A percentile compares a stretch with the other conserved stretches of the same genome.
Conservation (phyloP, 2,888 invertebrate genomes). For the Xanthostigma xanthostigma region DNA sequence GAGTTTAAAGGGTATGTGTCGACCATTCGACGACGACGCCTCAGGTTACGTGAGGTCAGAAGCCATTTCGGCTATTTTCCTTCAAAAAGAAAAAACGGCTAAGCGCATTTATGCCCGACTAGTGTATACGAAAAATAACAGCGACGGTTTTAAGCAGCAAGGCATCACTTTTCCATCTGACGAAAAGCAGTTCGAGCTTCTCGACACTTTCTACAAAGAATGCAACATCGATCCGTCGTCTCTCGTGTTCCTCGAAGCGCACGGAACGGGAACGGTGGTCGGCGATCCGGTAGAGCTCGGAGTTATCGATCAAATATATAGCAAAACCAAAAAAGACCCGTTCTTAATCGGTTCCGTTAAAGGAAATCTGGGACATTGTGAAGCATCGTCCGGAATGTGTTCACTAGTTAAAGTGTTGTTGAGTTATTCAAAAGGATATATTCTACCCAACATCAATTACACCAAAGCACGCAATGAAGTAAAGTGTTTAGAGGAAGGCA, state of each 20-base stretch:
- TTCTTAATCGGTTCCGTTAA: constrained; percentile 81
- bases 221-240: constrained; percentile 51
- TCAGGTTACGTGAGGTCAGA: constrained; percentile 75
- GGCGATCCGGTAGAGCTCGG: constrained; percentile 88
- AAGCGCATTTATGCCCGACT: constrained; percentile 33
- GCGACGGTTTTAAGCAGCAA: constrained; percentile 26
- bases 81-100: constrained; percentile 47
- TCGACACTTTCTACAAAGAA: constrained; percentile 50
- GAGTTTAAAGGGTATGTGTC: constrained; percentile 73
- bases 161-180: constrained; percentile 27
- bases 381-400: constrained; percentile 72
- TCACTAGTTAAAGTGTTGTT: constrained; percentile 57
- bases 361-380: constrained; percentile 87
- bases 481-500: constrained; percentile 41
- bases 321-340: constrained; percentile 54
- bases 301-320: constrained; percentile 68
- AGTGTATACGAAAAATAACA: constrained; percentile 23
- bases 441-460: constrained; percentile 81
- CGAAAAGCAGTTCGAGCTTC: constrained; percentile 41
- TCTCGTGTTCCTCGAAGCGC: constrained; percentile 74
- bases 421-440: constrained; percentile 61
- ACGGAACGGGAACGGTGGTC: constrained; percentile 66
- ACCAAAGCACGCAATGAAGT: constrained; percentile 34
- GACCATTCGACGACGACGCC: constrained; percentile 75
- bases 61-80: constrained; percentile 49